Conservation (phyloP, 2,888 invertebrate genomes). For the Kuschelorhynchus macadamiae region DNA sequence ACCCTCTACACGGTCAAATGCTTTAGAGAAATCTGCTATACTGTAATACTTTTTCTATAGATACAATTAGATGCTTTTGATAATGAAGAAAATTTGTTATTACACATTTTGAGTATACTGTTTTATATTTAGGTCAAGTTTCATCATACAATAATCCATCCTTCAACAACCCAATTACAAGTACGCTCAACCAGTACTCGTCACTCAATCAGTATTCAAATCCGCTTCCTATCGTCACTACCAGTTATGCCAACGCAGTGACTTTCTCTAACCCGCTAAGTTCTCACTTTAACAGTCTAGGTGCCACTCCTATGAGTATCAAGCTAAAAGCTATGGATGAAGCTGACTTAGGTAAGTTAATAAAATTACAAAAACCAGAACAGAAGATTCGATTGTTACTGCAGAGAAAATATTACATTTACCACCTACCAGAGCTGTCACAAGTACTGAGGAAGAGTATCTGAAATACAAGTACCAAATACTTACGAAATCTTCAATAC, state of each 20-base stretch:
- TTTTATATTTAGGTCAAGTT: conserved; percentile 64
- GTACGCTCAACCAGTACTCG: conserved; percentile 67
- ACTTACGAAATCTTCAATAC: no score
- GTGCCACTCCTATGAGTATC: conserved; percentile 71
- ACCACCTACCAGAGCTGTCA: no score
- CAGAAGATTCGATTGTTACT: no score
- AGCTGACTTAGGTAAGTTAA: conserved; percentile 74
- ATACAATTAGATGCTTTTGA: no score
- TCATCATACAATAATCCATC: conserved; percentile 70
- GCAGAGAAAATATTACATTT: no score
- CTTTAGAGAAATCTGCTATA: no score
- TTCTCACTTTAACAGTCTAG: conserved; percentile 73
- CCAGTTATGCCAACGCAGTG: conserved; percentile 67
- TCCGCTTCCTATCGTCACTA: conserved; percentile 63
- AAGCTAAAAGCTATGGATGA: conserved; percentile 83
- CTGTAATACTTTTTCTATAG: no score
- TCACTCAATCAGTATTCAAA: conserved; percentile 64
- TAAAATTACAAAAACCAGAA: neutral
- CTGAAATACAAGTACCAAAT: no score
- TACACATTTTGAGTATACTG: no score
- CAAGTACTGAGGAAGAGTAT: no score
- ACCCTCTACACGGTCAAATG: no score
- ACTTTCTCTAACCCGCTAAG: conserved; percentile 78
- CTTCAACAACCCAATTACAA: conserved; percentile 69
- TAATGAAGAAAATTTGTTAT: no score